Evolutionary conservation across 2,888 invertebrate species (phyloP).

Genomic region (Euclidia mi): DNA sequence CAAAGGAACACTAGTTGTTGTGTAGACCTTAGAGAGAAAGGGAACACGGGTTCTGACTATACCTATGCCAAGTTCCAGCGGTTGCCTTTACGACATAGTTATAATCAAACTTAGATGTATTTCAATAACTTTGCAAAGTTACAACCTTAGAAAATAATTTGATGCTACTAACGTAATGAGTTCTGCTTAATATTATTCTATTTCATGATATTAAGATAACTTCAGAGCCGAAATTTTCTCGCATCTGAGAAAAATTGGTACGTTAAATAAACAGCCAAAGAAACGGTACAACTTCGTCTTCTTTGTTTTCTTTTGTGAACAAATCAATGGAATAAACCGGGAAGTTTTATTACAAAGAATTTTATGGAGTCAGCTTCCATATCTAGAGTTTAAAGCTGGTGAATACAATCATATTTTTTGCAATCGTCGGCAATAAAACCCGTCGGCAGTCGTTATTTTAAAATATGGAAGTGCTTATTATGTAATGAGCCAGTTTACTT

Average conservation of each 20-base stretch:
- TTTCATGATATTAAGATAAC: slow-evolving; percentile 23
- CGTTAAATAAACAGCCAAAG: slow-evolving; percentile 13
- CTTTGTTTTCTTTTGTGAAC: not conserved
- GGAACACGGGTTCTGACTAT: slow-evolving; percentile 5
- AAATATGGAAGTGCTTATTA: slow-evolving; percentile 50
- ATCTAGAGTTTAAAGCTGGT: slow-evolving; percentile 28
- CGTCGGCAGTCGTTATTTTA: slow-evolving; percentile 48
- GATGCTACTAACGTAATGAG: slow-evolving; percentile 31
- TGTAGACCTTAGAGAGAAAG: not conserved
- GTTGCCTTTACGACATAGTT: slow-evolving; percentile 35
- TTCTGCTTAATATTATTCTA: slow-evolving; percentile 24
- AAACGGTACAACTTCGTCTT: slow-evolving; percentile 6
- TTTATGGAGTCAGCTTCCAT: slow-evolving; percentile 14
- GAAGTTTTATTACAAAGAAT: not conserved
- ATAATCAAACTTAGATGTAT: slow-evolving; percentile 30
- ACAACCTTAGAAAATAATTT: slow-evolving; percentile 28
- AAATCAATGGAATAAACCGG: not conserved
- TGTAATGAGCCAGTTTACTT: slow-evolving; percentile 47
- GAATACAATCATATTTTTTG: slow-evolving; percentile 39
- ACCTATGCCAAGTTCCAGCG: slow-evolving; percentile 40
- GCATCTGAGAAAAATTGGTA: slow-evolving; percentile 24
- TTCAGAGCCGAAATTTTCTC: slow-evolving; percentile 15
- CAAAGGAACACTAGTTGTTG: not conserved
- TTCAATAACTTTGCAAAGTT: slow-evolving; percentile 41
- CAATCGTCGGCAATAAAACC: slow-evolving; percentile 46